Conservation (phyloP, 2,797 vertebrate genomes). For the Knipowitschia caucasica region DNA sequence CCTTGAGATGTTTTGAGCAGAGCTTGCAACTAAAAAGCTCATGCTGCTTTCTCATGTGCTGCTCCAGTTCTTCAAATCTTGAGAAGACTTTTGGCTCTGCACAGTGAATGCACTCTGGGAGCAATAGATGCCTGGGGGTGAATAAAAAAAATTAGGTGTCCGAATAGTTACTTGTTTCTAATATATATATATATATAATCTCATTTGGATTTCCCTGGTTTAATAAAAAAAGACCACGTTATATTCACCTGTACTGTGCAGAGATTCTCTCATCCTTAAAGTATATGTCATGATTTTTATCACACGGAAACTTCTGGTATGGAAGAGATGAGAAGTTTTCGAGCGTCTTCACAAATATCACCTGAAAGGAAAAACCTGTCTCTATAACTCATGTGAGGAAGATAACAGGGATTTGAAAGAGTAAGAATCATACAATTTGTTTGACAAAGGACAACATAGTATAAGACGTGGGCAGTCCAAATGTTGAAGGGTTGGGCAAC, state of each 20-base stretch:
- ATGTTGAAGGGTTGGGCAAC: not conserved
- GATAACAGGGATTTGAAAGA: not conserved
- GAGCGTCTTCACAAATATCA: constrained; percentile 87
- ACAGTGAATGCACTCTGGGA: constrained; percentile 86
- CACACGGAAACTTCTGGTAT: constrained; percentile 82
- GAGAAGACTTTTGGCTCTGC: constrained; percentile 84
- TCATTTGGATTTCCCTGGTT: not conserved
- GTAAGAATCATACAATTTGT: not conserved
- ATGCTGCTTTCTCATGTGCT: constrained; percentile 95
- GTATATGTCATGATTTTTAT: constrained; percentile 90
- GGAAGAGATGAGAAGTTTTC: constrained; percentile 81
- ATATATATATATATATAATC: not conserved
- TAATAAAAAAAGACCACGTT: not conserved
- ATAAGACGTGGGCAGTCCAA: not conserved
- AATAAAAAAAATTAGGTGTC: too few species aligned
- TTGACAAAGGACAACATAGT: not conserved
- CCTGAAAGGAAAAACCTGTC: constrained; percentile 77
- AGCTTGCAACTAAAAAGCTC: constrained; percentile 97
- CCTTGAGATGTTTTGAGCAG: constrained; percentile 93
- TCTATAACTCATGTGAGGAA: too few species aligned
- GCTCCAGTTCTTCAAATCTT: constrained; percentile 89
- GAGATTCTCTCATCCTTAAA: constrained; percentile 84
- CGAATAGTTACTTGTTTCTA: too few species aligned
- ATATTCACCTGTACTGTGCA: constrained; percentile 84
- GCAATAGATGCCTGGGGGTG: constrained; percentile 84